A percentile compares a stretch with the other conserved stretches of the same genome.
Conservation (phyloP, 1,140 invertebrate genomes). For the Andricus grossulariae region DNA sequence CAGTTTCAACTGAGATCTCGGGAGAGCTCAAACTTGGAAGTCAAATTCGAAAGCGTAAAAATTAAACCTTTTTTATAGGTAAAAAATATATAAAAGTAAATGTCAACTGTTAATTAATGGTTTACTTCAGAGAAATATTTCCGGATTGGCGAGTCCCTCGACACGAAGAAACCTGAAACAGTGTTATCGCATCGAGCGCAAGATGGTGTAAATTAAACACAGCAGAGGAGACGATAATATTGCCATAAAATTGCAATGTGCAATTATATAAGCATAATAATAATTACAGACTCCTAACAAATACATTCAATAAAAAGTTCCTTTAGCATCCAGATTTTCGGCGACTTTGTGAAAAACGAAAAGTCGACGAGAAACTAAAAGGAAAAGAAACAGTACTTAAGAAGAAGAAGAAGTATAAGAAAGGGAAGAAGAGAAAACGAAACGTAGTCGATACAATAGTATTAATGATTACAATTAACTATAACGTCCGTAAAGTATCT, state of each 20-base stretch:
- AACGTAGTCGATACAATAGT: conserved; percentile 56
- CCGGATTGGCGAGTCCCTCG: neutral
- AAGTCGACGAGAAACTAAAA: conserved; percentile 45
- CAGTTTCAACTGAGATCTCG: no score
- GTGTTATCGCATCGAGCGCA: neutral
- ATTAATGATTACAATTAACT: conserved; percentile 68
- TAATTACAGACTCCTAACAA: conserved; percentile 64
- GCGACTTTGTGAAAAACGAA: conserved; percentile 59
- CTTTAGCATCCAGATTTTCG: conserved; percentile 59
- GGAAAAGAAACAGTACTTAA: conserved; percentile 19
- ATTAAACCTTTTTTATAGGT: conserved; percentile 3
- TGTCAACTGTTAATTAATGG: neutral
- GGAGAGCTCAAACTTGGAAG: no score
- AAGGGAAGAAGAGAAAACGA: conserved; percentile 43
- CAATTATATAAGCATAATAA: conserved; percentile 29
- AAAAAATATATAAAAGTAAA: conserved; percentile 16
- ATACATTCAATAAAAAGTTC: conserved; percentile 68
- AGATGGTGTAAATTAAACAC: conserved; percentile 57
- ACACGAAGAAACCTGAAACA: conserved; percentile 17
- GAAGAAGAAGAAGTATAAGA: conserved; percentile 37
- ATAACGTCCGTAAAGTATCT: conserved; percentile 70
- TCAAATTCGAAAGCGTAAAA: neutral
- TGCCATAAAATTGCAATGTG: conserved; percentile 43
- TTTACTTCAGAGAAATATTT: conserved; percentile 17
- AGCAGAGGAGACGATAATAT: conserved; percentile 66